Base-by-base conservation (phyloP, 2,797 vertebrate species). In the Chromobotia macracanthus region DNA sequence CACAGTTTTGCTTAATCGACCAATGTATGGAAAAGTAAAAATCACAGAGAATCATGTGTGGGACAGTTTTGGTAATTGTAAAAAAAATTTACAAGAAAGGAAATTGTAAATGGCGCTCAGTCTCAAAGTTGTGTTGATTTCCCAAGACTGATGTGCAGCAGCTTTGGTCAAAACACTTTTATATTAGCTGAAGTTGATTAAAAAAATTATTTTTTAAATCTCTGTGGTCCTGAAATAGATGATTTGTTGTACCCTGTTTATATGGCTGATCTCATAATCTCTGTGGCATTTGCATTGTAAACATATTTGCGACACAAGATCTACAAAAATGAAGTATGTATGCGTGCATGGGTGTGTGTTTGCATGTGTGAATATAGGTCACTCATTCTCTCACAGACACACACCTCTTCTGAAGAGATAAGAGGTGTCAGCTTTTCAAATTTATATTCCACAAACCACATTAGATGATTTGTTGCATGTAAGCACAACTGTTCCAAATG, bases 321-420 rank as follows among this genome's bases (percentile, higher is more conserved):
- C 50, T n/a, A 56, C 19, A 23, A 56, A 55, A 56, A 21, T 3
- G 3, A 10, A 44, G 41, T 44, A 10, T 44, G 41, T 11, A 44
- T 44, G 41, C 41, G 41, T 44, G 41, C 2, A 44, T 19, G 18
- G 10, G 28, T 19, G 67, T 15, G 11, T 19, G 11, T 13, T 3
- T 35, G 16, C 46, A 11, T 11, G 18, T 11, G 25, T 35, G 8
- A 53, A 66, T 66, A 66, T 75, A 75, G 73, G 73, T 75, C 73
- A 66, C 19, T 66, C 48, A 25, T 38, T 48, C 19, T 66, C n/a
- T 44, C 1, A 44, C 8, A 44, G 10, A 18, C 48, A 51, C 44
- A 18, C 35, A n/a, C 21, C 56, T 48, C 41, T 9, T 31, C 38
- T 61, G n/a, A 25, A 21, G 19, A 58, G 53, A 58, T 72, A 46